These are phyloP conservation scores for Caenorhabditis sp. DNA, from an alignment of 2,888 invertebrate genomes.

Conservation along the genomic window DNA sequence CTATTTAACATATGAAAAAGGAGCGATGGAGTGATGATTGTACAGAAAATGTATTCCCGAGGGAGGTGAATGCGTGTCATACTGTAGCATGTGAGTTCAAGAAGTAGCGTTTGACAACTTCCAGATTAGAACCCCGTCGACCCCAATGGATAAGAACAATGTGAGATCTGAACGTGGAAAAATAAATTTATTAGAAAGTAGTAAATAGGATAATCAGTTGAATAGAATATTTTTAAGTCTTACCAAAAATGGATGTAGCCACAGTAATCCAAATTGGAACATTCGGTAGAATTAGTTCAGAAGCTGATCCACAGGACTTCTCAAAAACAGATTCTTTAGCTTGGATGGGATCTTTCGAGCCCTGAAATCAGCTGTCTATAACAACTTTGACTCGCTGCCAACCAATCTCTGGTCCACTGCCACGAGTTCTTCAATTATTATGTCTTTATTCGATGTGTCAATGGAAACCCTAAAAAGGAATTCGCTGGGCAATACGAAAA, in stretches of 20 bases:
- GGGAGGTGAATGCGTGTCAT: too few species aligned
- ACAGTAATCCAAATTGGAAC: background rate
- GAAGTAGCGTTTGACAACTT: background rate
- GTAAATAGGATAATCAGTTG: too few species aligned
- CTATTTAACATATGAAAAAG: too few species aligned
- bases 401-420: conserved; percentile 24
- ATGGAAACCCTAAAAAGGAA: conserved; percentile 42
- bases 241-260: background rate
- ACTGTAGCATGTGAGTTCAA: too few species aligned
- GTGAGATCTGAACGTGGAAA: conserved; percentile 3
- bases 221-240: too few species aligned
- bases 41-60: too few species aligned
- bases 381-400: too few species aligned
- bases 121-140: conserved; percentile 22
- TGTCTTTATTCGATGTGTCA: conserved; percentile 12
- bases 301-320: background rate
- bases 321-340: background rate
- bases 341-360: background rate
- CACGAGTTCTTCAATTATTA: conserved; percentile 36
- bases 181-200: too few species aligned
- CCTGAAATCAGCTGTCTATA: background rate
- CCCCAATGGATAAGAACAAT: conserved; percentile 1
- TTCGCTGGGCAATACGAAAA: background rate
- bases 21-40: too few species aligned
- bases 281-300: background rate